Conservation (phyloP, 2,888 invertebrate genomes). For the Ypsolopha scabrella region DNA sequence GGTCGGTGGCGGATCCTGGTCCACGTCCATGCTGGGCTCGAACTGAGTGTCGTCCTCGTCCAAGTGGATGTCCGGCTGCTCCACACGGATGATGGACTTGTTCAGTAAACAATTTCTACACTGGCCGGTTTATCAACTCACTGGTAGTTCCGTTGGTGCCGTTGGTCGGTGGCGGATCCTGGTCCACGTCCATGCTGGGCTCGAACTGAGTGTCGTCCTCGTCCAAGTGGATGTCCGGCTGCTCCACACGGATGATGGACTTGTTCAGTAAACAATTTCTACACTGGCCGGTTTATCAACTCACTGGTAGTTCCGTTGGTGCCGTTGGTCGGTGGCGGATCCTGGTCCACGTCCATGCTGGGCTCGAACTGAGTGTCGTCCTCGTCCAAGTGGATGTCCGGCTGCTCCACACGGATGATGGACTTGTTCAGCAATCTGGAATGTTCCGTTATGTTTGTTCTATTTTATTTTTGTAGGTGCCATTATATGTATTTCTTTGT, state of each 20-base stretch:
- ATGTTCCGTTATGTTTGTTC: no score
- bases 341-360: conserved; percentile 69
- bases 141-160: neutral
- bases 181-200: conserved; percentile 67
- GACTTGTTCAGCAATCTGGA: conserved; percentile 29
- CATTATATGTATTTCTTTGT: neutral
- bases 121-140: neutral
- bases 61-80: conserved; percentile 96
- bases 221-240: conserved; percentile 95
- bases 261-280: no score
- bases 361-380: conserved; percentile 71
- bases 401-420: conserved; percentile 87
- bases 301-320: neutral
- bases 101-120: no score
- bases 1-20: conserved; percentile 43
- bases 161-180: conserved; percentile 29
- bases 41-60: conserved; percentile 79
- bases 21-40: conserved; percentile 66
- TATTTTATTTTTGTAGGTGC: no score
- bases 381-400: conserved; percentile 93
- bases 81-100: no score
- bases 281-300: no score
- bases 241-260: conserved; percentile 98
- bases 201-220: conserved; percentile 75
- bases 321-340: conserved; percentile 14